Base-by-base conservation (phyloP, 2,888 invertebrate species). In the Gnatocerus cornutus region DNA sequence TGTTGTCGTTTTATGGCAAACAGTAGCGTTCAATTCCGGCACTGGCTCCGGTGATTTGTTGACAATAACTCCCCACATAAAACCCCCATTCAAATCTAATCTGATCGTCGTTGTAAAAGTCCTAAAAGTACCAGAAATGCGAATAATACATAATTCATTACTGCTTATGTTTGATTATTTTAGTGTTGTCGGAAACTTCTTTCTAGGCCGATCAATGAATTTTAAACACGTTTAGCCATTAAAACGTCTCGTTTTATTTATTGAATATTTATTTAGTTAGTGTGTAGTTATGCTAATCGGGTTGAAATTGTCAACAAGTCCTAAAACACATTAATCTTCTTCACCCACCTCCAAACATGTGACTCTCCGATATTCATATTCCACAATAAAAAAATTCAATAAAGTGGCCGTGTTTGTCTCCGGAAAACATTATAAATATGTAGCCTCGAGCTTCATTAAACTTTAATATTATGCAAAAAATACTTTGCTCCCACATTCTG, bases 391-490 rank as follows among this genome's bases (percentile, higher is more conserved):
- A 61, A 61, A 48, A 37, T 50, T 61, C 61, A 61, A 61, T 59
- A 59, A 59, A 59, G 46, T 33, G 33, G 21, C 46, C n/a, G 14
- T 39, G 33, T 50, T 45, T 61, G 61, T 61, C 48, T 55, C 10
- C 21, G 43, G 29, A 48, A 68, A 63, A 68, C 63, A 41, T 30
- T 37, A 62, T 68, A 62, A 62, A 62, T 68, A 56, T 68, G 55
- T 56, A 50, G 45, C 56, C 65, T 3, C 50, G 27, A 52, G 52
- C 41, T 63, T 63, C 68, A 63, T 69, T 69, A 69, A 63, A 69
- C 52, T 69, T 71, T 67, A 71, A 71, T 67, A 63, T 63, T 58
- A 71, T 67, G 67, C 63, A 58, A 67, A 71, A 71, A 71, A 71
- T 56, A 70, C 56, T 33, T 39, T 46, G 58, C 70, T 41, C 58